Base-by-base conservation (phyloP, 2,888 invertebrate genomes). In the Hypolimnas misippus region DNA sequence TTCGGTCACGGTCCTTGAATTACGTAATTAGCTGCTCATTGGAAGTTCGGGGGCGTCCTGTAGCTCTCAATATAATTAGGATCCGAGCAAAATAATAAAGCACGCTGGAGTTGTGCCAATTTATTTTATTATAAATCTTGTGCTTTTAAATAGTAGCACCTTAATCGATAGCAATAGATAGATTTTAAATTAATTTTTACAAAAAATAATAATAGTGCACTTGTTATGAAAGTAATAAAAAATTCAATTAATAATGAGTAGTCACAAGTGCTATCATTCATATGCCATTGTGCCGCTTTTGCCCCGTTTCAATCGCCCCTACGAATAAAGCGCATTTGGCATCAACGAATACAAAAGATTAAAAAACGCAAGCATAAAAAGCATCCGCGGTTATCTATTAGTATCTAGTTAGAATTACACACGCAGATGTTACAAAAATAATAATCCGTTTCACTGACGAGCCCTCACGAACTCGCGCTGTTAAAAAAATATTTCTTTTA, bases 321-420 rank as follows among this genome's bases (percentile, higher is more conserved):
- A 84, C 86, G 86, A 89, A 88, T 86, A 88, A 86, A 77, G 86
- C 84, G 85, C 91, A 91, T 89, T 91, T 89, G 92, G 88, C 59
- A 63, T 77, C 77, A 77, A 74, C 75, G 74, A 83, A 76, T 42
- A 90, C 88, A 91, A 90, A 83, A 87, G 87, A 84, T 83, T 83
- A 86, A 89, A 89, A 86, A 88, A 79, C 80, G 79, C 79, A 76
- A 74, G 76, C 82, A 90, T 91, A 91, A 91, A 92, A 91, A 91
- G 76, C 91, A 90, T 84, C 89, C 86, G 91, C 81, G 87, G 89
- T 89, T 89, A 89, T 89, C 90, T 91, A 90, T 91, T 89, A 88
- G 89, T 91, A 89, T 92, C 92, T 89, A 89, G 89, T 90, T 90
- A 87, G 85, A 83, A 83, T 84, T 85, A 83, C 83, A 78, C 73